A percentile compares a stretch with the other conserved stretches of the same genome.
Evolutionary conservation across 2,797 vertebrate species (phyloP).

Genomic region (Protonibea diacanthus): DNA sequence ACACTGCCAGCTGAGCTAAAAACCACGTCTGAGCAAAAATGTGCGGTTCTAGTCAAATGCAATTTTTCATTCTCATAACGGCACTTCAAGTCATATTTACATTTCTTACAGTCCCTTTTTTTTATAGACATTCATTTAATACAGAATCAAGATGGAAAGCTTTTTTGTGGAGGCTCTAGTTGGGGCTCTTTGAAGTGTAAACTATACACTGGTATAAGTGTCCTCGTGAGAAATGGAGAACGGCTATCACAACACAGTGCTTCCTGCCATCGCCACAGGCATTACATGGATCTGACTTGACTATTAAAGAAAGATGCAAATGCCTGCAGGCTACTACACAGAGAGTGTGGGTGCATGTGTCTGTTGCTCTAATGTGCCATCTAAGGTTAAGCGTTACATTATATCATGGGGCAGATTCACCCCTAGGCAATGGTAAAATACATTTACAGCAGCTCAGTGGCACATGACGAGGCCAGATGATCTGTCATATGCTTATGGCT

Average conservation of each 20-base stretch:
- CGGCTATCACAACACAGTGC: conserved; percentile 49
- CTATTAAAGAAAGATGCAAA: conserved; percentile 42
- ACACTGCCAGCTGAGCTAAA: conserved; percentile 53
- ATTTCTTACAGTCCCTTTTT: conserved; percentile 34
- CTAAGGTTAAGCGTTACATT: conserved; percentile 41
- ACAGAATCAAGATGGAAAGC: conserved; percentile 47
- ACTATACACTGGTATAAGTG: conserved; percentile 24
- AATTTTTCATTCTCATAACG: conserved; percentile 36
- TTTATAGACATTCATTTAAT: conserved; percentile 32
- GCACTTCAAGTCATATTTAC: conserved; percentile 42
- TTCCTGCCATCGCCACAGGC: conserved; percentile 51
- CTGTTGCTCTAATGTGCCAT: conserved; percentile 25
- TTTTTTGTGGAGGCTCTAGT: conserved; percentile 10
- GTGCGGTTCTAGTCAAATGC: conserved; percentile 54
- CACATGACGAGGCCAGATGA: conserved; percentile 37
- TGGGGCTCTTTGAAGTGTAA: conserved; percentile 32
- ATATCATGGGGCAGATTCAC: conserved; percentile 32
- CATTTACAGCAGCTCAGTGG: conserved; percentile 47
- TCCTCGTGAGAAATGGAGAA: conserved; percentile 40
- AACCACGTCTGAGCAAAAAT: conserved; percentile 45
- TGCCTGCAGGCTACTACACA: not conserved
- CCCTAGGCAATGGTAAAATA: conserved; percentile 44
- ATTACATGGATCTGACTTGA: conserved; percentile 35
- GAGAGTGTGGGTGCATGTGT: conserved; percentile 3
- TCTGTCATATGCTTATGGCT: conserved; percentile 49